Percentiles rank a stretch among this genome's conserved stretches.
Conservation (phyloP, 2,888 invertebrate species). For the Tridacna crocea region DNA sequence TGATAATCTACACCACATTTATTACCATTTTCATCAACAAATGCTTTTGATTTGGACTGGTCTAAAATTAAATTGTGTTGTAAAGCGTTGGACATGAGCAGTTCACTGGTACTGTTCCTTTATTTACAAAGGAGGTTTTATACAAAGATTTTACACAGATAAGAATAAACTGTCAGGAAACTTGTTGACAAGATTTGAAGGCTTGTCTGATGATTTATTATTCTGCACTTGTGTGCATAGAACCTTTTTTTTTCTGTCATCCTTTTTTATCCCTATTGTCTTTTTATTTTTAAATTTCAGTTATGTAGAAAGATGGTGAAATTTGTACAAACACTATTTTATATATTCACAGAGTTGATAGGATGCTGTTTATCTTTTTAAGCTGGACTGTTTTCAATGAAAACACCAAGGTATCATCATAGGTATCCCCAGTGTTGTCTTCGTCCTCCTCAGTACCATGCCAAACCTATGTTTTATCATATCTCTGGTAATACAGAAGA, state of each 20-base stretch:
- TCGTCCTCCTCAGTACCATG: too few relatives aligned
- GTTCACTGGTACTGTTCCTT: background rate
- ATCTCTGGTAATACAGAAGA: too few relatives aligned
- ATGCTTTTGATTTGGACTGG: too few relatives aligned
- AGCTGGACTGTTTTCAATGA: too few relatives aligned
- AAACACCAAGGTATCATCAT: too few relatives aligned
- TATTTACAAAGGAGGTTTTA: background rate
- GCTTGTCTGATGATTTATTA: slow-evolving; percentile 13
- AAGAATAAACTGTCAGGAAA: background rate
- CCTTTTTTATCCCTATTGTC: background rate
- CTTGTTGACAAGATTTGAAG: slow-evolving; percentile 14
- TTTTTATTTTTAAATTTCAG: background rate
- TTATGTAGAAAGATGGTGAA: background rate
- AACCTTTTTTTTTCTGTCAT: background rate
- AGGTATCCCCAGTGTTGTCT: too few relatives aligned
- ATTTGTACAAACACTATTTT: background rate
- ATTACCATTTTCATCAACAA: too few relatives aligned
- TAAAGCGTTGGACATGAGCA: background rate
- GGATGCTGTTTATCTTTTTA: too few relatives aligned
- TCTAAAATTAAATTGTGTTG: background rate
- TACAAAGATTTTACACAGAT: too few relatives aligned
- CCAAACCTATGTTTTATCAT: too few relatives aligned
- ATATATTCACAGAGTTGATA: too few relatives aligned
- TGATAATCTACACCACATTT: too few relatives aligned
- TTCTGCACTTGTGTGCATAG: slow-evolving; percentile 6